phyloP scores from a whole-genome alignment of 2,888 invertebrate species.

The Monopis laevigella region DNA sequence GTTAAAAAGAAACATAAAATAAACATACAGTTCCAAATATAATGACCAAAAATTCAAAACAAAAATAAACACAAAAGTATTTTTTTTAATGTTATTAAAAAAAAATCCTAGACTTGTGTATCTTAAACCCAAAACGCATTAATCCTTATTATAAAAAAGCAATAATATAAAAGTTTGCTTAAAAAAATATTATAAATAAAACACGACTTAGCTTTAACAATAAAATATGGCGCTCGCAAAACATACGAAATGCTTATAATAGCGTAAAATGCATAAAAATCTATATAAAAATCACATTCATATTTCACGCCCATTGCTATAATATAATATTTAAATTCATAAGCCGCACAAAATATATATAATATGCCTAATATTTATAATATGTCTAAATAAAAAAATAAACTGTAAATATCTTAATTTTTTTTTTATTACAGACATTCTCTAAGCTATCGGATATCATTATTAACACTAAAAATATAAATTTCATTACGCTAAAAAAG shows the following conservation, averaged over 20 bases:
- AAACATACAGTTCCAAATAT: conserved; percentile 26
- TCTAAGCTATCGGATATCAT: too few relatives aligned
- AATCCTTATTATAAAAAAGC: conserved; percentile 21
- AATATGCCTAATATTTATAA: conserved; percentile 24
- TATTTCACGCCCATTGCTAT: too few relatives aligned
- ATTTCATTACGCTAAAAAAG: too few relatives aligned
- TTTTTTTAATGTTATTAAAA: not conserved
- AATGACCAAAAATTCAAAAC: not conserved
- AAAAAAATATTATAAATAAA: too few relatives aligned
- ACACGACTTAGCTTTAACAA: too few relatives aligned
- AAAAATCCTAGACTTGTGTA: conserved; percentile 11
- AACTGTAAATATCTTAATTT: too few relatives aligned
- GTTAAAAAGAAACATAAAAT: conserved; percentile 26
- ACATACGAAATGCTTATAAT: too few relatives aligned
- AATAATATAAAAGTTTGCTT: too few relatives aligned
- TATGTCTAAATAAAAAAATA: not conserved
- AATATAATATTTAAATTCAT: too few relatives aligned
- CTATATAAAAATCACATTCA: not conserved
- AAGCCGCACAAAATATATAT: conserved; percentile 58
- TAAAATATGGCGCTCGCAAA: too few relatives aligned
- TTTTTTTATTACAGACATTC: too few relatives aligned
- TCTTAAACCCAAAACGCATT: not conserved
- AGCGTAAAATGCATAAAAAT: conserved; percentile 6
- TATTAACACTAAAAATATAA: too few relatives aligned
- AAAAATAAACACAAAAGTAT: not conserved